phyloP scores from a whole-genome alignment of 1,140 invertebrate genomes.

The Papilio xuthus region DNA sequence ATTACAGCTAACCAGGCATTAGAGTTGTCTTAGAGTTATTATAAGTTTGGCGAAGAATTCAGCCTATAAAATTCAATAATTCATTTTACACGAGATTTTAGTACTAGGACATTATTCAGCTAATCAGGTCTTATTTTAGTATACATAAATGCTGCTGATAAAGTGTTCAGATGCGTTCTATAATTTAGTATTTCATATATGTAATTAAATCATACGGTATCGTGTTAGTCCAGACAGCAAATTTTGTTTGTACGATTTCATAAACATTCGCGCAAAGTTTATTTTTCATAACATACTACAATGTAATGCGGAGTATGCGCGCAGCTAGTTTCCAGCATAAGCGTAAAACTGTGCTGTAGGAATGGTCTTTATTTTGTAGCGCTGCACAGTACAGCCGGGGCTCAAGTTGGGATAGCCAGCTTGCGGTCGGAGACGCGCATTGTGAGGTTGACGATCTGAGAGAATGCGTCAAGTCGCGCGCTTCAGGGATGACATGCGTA shows the following conservation, averaged over 20 bases:
- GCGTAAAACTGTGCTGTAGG: slow-evolving; percentile 34
- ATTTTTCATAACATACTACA: slow-evolving; percentile 67
- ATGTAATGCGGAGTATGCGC: slow-evolving; percentile 55
- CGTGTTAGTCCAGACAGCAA: background rate
- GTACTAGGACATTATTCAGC: background rate
- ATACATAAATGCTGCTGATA: too few species aligned
- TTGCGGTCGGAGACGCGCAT: slow-evolving; percentile 52
- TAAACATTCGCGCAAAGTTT: slow-evolving; percentile 54
- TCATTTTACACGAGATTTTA: too few species aligned
- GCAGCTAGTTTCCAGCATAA: slow-evolving; percentile 44
- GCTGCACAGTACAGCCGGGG: slow-evolving; percentile 49
- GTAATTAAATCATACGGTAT: background rate
- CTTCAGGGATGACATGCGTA: slow-evolving; percentile 65
- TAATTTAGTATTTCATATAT: background rate
- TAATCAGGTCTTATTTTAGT: slow-evolving; percentile 15
- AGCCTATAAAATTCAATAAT: too few species aligned
- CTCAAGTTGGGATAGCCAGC: slow-evolving; percentile 41
- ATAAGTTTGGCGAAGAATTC: too few species aligned
- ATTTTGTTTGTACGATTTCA: slow-evolving; percentile 15
- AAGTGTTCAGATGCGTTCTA: background rate
- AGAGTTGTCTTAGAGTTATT: background rate
- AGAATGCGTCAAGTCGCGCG: slow-evolving; percentile 68
- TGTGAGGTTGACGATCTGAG: slow-evolving; percentile 74
- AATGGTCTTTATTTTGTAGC: slow-evolving; percentile 51
- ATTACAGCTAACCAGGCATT: background rate